Base-by-base conservation (phyloP, 1,140 invertebrate genomes). In the Capitella teleta region DNA sequence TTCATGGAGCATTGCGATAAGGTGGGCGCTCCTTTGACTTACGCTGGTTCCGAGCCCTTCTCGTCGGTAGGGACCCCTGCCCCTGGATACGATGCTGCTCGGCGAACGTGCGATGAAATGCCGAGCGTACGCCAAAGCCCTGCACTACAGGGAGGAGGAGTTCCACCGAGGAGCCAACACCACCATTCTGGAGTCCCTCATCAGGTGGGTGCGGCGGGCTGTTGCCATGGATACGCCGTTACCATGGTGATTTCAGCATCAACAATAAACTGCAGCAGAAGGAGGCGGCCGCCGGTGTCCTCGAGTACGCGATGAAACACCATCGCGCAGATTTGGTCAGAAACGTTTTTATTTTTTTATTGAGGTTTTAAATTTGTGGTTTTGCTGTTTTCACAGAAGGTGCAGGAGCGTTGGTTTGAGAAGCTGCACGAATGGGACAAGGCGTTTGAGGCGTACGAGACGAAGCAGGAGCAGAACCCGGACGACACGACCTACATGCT, bases 1-100 rank as follows among this genome's bases (percentile, higher is more conserved):
- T 99, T 99, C 61, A 97, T 98, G 90, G 95, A 98, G 61, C 95
- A 98, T 64, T 98, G 92, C 66, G 95, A 98, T 63, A 89, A 89
- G 52, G 79, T 79, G 41, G 40, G 60, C 19, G 21, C 49, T 45
- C 37, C 21, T 40, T 19, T 34, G 32, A 12, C 16, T 34, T 12
- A 34, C 32, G 10, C 16, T 12, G 0, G 32, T 34, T 34, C 16
- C 16, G 32, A 12, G 2, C 14, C 25, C 19, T 40, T 40, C 25
- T 6, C 28, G 10, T n/a, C 3, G 58, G 47, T 50, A 82, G 76
- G 92, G 94, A 14, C 86, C 90, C 0, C 71, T 98, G 47, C 92
- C 94, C 1, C 77, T 99, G 19, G 84, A 92, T 51, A 81, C 85
- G 0, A 82, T 85, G 42, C 70, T 97, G 18, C 59, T 84, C 8